Percentiles rank a stretch among this genome's conserved stretches.
phyloP scores from a whole-genome alignment of 2,113 vertebrate genomes.

The Taurulus bubalis region DNA sequence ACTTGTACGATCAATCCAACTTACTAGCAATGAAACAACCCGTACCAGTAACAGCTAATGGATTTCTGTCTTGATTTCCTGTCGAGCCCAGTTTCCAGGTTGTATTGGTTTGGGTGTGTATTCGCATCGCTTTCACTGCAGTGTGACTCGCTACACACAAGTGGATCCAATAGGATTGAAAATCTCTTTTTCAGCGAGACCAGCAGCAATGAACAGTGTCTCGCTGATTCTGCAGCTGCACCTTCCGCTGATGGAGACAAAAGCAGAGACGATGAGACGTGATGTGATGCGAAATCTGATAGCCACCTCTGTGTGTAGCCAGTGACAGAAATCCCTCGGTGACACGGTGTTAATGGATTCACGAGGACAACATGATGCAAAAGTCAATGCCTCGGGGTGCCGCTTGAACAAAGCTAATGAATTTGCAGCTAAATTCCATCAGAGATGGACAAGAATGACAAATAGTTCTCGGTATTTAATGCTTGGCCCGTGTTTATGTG shows the following conservation, averaged over 20 bases:
- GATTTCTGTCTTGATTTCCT: slow-evolving; percentile 52
- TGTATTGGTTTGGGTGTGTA: slow-evolving; percentile 18
- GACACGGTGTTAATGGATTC: slow-evolving; percentile 60
- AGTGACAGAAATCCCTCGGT: slow-evolving; percentile 36
- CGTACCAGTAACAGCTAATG: slow-evolving; percentile 12
- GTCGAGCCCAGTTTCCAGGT: slow-evolving; percentile 28
- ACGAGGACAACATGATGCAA: slow-evolving; percentile 54
- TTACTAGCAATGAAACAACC: slow-evolving; percentile 43
- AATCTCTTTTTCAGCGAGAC: slow-evolving; percentile 36
- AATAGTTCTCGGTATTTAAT: slow-evolving; percentile 33
- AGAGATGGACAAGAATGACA: slow-evolving; percentile 24
- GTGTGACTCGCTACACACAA: slow-evolving; percentile 11
- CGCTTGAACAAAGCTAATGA: slow-evolving; percentile 2
- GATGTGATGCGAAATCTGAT: slow-evolving; percentile 47
- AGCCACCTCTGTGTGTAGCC: slow-evolving; percentile 25
- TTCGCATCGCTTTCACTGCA: slow-evolving; percentile 21
- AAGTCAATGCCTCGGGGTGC: slow-evolving; percentile 16
- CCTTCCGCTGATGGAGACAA: slow-evolving; percentile 43
- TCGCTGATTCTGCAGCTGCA: slow-evolving; percentile 41
- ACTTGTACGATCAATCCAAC: slow-evolving; percentile 27
- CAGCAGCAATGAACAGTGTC: slow-evolving; percentile 19
- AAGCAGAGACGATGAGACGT: slow-evolving; percentile 51
- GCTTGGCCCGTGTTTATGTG: not conserved
- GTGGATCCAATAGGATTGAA: slow-evolving; percentile 28
- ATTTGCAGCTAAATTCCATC: slow-evolving; percentile 37